A percentile compares a stretch with the other conserved stretches of the same genome.
Conservation (phyloP, 2,113 vertebrate species). For the Megaceryle maxima region DNA sequence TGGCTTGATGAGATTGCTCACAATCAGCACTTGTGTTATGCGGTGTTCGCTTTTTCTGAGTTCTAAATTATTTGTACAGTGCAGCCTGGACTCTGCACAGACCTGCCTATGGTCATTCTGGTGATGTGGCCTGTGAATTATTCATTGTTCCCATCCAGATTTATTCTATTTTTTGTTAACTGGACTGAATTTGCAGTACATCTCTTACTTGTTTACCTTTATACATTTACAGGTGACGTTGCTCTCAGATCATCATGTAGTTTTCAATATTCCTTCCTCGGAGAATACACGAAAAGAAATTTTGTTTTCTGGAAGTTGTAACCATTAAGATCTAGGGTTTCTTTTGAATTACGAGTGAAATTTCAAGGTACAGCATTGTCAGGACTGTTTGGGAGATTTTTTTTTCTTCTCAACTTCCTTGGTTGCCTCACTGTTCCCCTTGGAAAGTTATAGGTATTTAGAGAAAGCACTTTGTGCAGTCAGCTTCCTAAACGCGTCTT, state of each 20-base stretch:
- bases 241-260: not conserved
- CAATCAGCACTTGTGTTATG: not conserved
- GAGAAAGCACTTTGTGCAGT: not conserved
- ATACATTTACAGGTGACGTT: not conserved
- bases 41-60: not conserved
- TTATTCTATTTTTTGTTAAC: not conserved
- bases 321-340: not conserved
- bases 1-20: not conserved
- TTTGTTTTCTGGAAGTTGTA: not conserved
- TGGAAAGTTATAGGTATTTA: not conserved
- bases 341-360: not conserved
- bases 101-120: not conserved
- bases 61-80: not conserved
- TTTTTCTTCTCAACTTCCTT: not conserved
- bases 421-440: not conserved
- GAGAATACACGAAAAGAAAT: not conserved
- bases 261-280: not conserved
- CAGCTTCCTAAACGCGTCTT: not conserved
- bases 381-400: not conserved
- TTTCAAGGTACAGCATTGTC: not conserved
- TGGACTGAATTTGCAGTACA: not conserved
- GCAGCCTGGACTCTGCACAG: not conserved
- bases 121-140: not conserved
- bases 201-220: not conserved
- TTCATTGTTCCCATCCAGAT: not conserved